These are phyloP conservation scores for Scolopax rusticola DNA, from an alignment of 2,797 vertebrate genomes.

Conservation along the genomic window DNA sequence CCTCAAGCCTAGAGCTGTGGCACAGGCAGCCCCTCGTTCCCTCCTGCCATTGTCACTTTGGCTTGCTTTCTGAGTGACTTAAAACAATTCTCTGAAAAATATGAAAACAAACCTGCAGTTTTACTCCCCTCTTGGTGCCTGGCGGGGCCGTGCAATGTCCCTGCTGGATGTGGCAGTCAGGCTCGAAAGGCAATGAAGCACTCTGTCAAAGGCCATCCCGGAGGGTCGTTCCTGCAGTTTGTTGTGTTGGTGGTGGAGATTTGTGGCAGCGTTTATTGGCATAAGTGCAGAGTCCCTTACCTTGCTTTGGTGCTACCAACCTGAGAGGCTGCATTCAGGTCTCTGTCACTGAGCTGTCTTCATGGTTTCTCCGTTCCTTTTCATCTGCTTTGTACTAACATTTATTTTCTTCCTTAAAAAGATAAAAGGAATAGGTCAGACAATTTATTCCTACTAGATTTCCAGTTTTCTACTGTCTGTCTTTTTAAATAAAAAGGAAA, in stretches of 20 bases:
- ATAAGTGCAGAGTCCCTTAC: background rate
- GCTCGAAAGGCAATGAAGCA: background rate
- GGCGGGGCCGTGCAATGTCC: background rate
- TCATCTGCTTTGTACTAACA: background rate
- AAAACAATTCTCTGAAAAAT: background rate
- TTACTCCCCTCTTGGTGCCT: background rate
- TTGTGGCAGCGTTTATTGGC: background rate
- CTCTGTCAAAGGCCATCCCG: accelerated
- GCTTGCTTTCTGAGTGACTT: background rate
- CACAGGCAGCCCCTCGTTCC: accelerated
- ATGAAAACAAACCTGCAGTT: background rate
- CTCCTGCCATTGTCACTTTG: accelerated
- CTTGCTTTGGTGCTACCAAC: background rate
- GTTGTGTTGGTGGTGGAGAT: background rate
- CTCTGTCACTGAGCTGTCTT: background rate
- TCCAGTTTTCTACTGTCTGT: background rate
- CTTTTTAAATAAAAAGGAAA: conserved; percentile 2
- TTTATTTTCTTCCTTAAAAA: background rate
- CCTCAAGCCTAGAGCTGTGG: background rate
- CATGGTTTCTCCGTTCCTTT: background rate
- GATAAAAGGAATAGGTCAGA: background rate
- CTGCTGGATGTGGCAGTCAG: background rate
- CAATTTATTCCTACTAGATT: background rate
- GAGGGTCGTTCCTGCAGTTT: background rate
- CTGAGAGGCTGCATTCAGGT: background rate